Base-by-base conservation (phyloP, 2,797 vertebrate genomes). In the Schizopygopsis malacanthus region DNA sequence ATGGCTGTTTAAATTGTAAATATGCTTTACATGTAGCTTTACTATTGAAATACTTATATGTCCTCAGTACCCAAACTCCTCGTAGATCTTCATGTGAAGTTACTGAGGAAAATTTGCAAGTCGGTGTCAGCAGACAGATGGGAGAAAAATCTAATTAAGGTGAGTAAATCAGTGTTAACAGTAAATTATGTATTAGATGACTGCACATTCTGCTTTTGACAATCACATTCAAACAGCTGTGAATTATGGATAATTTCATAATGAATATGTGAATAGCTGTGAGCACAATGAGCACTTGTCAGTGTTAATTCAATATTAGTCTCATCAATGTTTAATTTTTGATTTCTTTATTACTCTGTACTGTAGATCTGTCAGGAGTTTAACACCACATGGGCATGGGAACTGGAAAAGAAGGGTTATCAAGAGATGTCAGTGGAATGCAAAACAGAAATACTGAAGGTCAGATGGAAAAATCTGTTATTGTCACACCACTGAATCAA, bases 381-480 rank as follows among this genome's bases (percentile, higher is more conserved):
- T 94, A 99, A 99, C 94, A 95, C 95, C 83, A 98, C 97, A 1
- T 99, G 98, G 98, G 98, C 98, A 0, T 99, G 98, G 98, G 98
- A 99, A 87, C 96, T 99, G 87, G 98, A 99, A 90, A 95, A 99
- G 89, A 99, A 99, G 86, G 98, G 98, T 75, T 99, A 99, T 94
- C 93, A 94, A 90, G 96, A 97, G 91, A 95, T 98, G 97, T 94
- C 97, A 5, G 91, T 95, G 69, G 97, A 99, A 88, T 96, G 96
- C 94, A 99, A 99, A 93, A 95, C 97, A 88, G 98, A 96, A 43
- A 97, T 99, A 88, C 94, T 99, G 84, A 99, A 99, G 95, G 98
- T 99, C 95, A 88, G 89, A 43, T 43, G 12, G 33, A 13, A 33
- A 56, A 70, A 83, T 45, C 1, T 13, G 41, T 45, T 75, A 20